Percentiles rank a stretch among this genome's conserved stretches.
Evolutionary conservation across 1,140 invertebrate genomes (phyloP).

Genomic region (Cecropterus lyciades): DNA sequence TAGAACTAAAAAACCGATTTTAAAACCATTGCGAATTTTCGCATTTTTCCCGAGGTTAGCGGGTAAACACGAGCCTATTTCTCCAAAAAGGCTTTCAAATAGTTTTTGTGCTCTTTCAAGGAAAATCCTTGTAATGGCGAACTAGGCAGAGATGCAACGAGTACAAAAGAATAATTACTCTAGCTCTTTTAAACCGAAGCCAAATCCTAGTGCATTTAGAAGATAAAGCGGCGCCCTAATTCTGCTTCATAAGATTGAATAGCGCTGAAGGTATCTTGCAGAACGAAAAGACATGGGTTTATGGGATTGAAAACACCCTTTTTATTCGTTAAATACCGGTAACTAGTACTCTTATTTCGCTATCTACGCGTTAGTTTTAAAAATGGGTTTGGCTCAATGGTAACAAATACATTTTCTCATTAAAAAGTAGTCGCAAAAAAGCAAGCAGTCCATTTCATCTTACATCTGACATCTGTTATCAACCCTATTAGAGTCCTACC

Average conservation of each 20-base stretch:
- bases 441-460: no score
- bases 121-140: not conserved
- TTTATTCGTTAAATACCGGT: constrained; percentile 7
- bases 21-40: not conserved
- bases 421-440: no score
- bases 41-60: constrained; percentile 7
- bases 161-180: constrained; percentile 32
- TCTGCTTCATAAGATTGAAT: constrained; percentile 27
- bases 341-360: not conserved
- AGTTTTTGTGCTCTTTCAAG: constrained; percentile 11
- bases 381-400: no score
- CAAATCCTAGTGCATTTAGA: constrained; percentile 16
- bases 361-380: no score
- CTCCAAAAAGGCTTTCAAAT: not conserved
- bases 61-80: constrained; percentile 8
- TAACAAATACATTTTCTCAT: no score
- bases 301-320: constrained; percentile 6
- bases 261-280: constrained; percentile 8
- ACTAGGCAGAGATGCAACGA: not conserved
- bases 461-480: no score
- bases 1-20: not conserved
- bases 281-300: constrained; percentile 2
- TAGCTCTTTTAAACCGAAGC: constrained; percentile 7
- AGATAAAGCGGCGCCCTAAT: constrained; percentile 16
- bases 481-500: no score